phyloP scores from a whole-genome alignment of 2,888 invertebrate species.

The Sesia bembeciformis region DNA sequence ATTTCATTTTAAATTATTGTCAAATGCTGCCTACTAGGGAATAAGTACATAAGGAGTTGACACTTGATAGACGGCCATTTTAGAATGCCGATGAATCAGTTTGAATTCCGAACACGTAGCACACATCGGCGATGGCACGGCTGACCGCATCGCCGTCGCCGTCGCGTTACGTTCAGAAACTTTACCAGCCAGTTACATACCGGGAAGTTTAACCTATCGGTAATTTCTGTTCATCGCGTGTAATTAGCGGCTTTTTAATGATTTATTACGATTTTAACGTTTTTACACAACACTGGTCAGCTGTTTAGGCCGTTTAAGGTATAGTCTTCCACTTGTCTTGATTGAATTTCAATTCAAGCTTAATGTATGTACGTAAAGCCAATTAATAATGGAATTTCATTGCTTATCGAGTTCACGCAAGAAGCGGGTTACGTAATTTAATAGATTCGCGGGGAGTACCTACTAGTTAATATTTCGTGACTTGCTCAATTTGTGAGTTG shows the following conservation, averaged over 20 bases:
- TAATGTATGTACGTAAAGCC: no score
- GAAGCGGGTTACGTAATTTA: not conserved
- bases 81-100: conserved; percentile 56
- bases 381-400: not conserved
- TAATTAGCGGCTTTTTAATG: not conserved
- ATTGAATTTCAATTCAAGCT: no score
- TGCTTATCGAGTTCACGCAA: not conserved
- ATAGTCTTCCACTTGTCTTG: no score
- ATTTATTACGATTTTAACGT: no score
- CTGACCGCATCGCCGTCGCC: conserved; percentile 20
- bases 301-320: no score
- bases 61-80: conserved; percentile 35
- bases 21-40: no score
- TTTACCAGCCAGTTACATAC: conserved; percentile 3
- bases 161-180: conserved; percentile 20
- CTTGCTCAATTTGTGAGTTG: conserved; percentile 12
- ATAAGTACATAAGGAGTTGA: not conserved
- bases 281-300: no score
- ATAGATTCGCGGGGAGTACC: not conserved
- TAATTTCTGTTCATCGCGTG: not conserved
- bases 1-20: no score
- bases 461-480: conserved; percentile 6
- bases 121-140: conserved; percentile 15
- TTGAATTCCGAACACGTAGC: conserved; percentile 53
- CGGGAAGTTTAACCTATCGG: conserved; percentile 2